Percentiles rank a stretch among this genome's conserved stretches.
These are phyloP conservation scores for Lasioglossum morio DNA, from an alignment of 2,888 invertebrate species.

Conservation along the genomic window DNA sequence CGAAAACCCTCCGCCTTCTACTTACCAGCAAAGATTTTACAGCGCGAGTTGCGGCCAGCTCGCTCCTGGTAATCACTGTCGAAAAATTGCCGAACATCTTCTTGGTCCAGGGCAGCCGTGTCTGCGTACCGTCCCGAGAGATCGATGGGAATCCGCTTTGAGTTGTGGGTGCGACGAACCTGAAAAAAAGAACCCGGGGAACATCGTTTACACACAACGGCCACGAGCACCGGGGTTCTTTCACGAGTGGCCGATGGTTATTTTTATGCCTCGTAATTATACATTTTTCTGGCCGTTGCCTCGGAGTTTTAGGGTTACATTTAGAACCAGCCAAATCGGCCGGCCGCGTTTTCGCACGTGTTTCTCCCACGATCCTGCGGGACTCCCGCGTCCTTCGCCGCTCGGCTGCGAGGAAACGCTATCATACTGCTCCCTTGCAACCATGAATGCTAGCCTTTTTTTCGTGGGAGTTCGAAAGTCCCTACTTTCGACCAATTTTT, in stretches of 20 bases:
- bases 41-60: conserved; percentile 46
- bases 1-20: conserved; percentile 32
- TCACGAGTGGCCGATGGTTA: conserved; percentile 81
- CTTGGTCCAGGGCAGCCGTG: not conserved
- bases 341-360: conserved; percentile 61
- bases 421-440: conserved; percentile 26
- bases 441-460: not conserved
- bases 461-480: conserved; percentile 8
- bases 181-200: conserved; percentile 63
- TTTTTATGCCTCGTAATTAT: conserved; percentile 85
- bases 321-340: conserved; percentile 68
- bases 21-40: conserved; percentile 69
- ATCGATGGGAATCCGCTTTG: conserved; percentile 82
- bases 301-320: conserved; percentile 79
- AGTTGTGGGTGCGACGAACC: conserved; percentile 80
- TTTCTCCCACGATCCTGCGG: conserved; percentile 73
- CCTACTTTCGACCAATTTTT: not conserved
- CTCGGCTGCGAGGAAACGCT: not conserved
- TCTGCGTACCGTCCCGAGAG: conserved; percentile 56
- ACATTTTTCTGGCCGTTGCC: conserved; percentile 79
- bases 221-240: conserved; percentile 51
- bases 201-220: conserved; percentile 37
- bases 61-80: conserved; percentile 68
- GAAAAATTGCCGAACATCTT: conserved; percentile 58
- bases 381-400: not conserved